Base-by-base conservation (phyloP, 2,113 vertebrate genomes). In the Tonatia bakeri region DNA sequence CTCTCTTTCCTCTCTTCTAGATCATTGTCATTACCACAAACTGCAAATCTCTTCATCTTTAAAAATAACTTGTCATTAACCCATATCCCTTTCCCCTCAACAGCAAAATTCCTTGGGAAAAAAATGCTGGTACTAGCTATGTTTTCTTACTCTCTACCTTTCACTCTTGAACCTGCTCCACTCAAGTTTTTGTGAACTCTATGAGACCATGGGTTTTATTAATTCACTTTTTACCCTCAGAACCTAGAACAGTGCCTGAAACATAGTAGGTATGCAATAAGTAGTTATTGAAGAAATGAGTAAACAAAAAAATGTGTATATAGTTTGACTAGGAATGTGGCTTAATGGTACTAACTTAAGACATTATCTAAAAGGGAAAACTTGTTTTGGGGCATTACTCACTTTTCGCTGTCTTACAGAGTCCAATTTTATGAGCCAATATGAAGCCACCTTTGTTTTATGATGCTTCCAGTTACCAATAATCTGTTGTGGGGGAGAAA, bases 401-500 rank as follows among this genome's bases (percentile, higher is more conserved):
- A 99, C 99, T 99, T 99, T 99, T 91, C 99, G 98, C 96, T 99
- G 99, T 98, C 99, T 99, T 90, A 98, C 98, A 82, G 99, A 99
- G 97, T 99, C 99, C 98, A 99, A 97, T 98, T 99, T 99, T 97
- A 99, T 99, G 70, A 99, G 98, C 99, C 99, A 99, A 91, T 99
- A 99, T 40, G 99, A 99, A 90, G 99, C 99, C 83, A 99, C 99
- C 98, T 99, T 99, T 98, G 99, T 98, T 98, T 99, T 99, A 98
- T 99, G 99, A 97, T 99, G 98, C 91, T 99, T 99, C 99, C 99
- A 99, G 97, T 99, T 99, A 98, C 99, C 99, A 47, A 99, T 98
- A 92, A 99, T 99, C 99, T 99, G 97, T 95, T 96, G 87, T 22
- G 88, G 70, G 84, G 20, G 5, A 40, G 67, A 98, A 50, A 97